Percentiles rank a stretch among this genome's conserved stretches.
Conservation (phyloP, 1,140 invertebrate genomes). For the Dendroctonus ponderosae region DNA sequence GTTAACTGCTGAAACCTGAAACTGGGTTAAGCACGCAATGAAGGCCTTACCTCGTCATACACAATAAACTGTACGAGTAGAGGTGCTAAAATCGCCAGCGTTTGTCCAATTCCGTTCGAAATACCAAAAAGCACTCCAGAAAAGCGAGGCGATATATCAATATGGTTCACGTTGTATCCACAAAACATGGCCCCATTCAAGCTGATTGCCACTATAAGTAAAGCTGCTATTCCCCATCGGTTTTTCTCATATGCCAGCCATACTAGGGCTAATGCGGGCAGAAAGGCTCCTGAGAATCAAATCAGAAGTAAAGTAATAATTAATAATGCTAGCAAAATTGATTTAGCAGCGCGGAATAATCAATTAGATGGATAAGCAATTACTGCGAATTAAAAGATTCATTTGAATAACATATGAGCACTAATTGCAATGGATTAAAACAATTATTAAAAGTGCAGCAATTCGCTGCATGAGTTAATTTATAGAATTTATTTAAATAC, state of each 20-base stretch:
- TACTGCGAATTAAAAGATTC: too few relatives aligned
- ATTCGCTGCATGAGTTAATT: too few relatives aligned
- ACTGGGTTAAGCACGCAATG: neutral
- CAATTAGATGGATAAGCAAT: too few relatives aligned
- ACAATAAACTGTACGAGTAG: slow-evolving; percentile 63
- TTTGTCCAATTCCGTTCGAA: slow-evolving; percentile 72
- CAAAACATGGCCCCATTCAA: slow-evolving; percentile 72
- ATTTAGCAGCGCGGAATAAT: too few relatives aligned
- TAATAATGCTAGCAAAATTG: too few relatives aligned
- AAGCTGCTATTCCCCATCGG: slow-evolving; percentile 51
- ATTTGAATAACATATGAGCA: too few relatives aligned
- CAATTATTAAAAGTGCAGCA: too few relatives aligned
- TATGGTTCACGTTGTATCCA: slow-evolving; percentile 65
- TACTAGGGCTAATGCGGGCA: slow-evolving; percentile 62
- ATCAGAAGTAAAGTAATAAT: too few relatives aligned
- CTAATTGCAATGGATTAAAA: too few relatives aligned
- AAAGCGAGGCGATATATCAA: slow-evolving; percentile 69
- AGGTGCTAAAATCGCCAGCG: slow-evolving; percentile 71
- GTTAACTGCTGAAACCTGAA: too few relatives aligned
- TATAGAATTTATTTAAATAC: too few relatives aligned
- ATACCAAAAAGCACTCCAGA: slow-evolving; percentile 73
- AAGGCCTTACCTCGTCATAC: slow-evolving; percentile 56
- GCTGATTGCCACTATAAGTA: slow-evolving; percentile 69
- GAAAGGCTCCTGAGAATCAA: slow-evolving; percentile 52
- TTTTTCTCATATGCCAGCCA: slow-evolving; percentile 59